Conservation (phyloP, 2,888 invertebrate genomes). For the Tetheella fluctuosa region DNA sequence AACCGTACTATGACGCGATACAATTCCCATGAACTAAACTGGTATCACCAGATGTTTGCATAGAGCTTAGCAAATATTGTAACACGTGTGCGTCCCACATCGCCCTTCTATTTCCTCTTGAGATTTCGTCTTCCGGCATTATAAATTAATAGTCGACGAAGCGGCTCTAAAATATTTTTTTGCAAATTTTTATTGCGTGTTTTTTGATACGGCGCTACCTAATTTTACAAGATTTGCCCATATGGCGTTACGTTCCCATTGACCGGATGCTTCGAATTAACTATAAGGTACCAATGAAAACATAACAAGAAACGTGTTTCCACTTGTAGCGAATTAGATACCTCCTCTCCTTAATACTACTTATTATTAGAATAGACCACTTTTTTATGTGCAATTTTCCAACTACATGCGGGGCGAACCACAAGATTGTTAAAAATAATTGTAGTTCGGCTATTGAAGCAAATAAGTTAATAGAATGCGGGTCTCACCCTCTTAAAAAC, state of each 20-base stretch:
- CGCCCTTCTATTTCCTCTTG: conserved; percentile 81
- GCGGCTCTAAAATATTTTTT: conserved; percentile 59
- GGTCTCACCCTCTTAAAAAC: conserved; percentile 56
- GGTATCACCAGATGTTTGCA: conserved; percentile 77
- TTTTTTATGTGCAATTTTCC: conserved; percentile 76
- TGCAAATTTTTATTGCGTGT: conserved; percentile 56
- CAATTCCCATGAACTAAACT: conserved; percentile 54
- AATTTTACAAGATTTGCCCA: conserved; percentile 54
- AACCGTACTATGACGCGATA: conserved; percentile 32
- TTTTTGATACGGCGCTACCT: conserved; percentile 64
- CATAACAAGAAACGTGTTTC: conserved; percentile 56
- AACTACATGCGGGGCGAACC: conserved; percentile 76
- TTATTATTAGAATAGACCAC: conserved; percentile 70
- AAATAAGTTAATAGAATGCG: conserved; percentile 70
- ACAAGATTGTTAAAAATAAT: conserved; percentile 79
- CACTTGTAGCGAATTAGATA: conserved; percentile 51
- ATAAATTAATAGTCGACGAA: conserved; percentile 74
- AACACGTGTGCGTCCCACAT: conserved; percentile 78
- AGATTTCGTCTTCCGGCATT: conserved; percentile 83
- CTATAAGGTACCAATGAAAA: conserved; percentile 48
- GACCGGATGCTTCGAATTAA: conserved; percentile 63
- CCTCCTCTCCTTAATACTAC: conserved; percentile 51
- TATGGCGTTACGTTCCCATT: conserved; percentile 61
- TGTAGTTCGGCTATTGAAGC: conserved; percentile 62
- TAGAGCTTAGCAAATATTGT: conserved; percentile 81